Percentiles rank a stretch among this genome's conserved stretches.
Conservation (phyloP, 2,113 vertebrate species). For the Phrynosoma blainvillii region DNA sequence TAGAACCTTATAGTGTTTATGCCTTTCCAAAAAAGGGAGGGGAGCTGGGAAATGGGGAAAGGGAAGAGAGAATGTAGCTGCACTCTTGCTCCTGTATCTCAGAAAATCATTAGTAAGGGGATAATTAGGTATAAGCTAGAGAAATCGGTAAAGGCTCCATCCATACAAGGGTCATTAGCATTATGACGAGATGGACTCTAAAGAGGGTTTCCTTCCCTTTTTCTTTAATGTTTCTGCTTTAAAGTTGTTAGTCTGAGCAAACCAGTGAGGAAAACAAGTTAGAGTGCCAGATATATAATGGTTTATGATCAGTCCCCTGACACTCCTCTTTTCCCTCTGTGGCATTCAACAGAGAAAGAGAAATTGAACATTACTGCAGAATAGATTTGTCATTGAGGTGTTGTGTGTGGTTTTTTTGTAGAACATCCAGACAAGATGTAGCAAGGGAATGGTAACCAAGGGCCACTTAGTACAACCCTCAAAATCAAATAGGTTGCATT, state of each 20-base stretch:
- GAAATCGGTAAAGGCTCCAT: constrained; percentile 29
- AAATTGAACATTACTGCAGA: rapidly evolving
- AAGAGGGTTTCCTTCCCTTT: background rate
- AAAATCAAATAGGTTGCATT: background rate
- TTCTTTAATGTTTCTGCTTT: constrained; percentile 3
- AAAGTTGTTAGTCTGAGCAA: constrained; percentile 17
- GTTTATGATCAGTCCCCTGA: background rate
- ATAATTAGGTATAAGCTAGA: constrained; percentile 26
- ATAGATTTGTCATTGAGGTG: background rate
- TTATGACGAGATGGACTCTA: background rate
- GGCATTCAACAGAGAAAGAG: background rate
- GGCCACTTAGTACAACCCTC: background rate
- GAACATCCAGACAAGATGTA: background rate
- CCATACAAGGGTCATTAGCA: constrained; percentile 21
- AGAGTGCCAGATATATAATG: constrained; percentile 27
- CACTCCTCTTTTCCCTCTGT: background rate
- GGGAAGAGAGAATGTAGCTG: background rate
- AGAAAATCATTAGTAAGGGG: constrained; percentile 13
- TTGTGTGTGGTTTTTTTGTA: no score
- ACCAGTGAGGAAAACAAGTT: constrained; percentile 29
- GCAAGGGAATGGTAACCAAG: rapidly evolving
- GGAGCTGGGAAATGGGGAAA: constrained; percentile 35
- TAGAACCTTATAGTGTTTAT: constrained; percentile 69
- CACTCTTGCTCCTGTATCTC: background rate
- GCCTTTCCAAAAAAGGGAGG: constrained; percentile 22